Base-by-base conservation (phyloP, 2,888 invertebrate genomes). In the Drosophila mettleri region DNA sequence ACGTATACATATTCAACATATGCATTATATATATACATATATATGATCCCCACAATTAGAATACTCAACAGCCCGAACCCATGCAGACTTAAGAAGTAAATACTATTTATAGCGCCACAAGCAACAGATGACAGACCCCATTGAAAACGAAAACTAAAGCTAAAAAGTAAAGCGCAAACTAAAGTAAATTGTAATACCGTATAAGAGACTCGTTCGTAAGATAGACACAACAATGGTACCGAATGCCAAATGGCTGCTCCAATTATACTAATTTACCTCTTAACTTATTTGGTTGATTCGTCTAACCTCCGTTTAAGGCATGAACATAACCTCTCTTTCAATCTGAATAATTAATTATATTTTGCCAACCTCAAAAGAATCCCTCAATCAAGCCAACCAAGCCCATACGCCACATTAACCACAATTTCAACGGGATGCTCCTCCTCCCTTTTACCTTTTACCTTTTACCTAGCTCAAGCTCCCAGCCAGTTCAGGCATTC, bases 1-100 rank as follows among this genome's bases (percentile, higher is more conserved):
- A 75, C 64, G 64, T 70, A 67, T 73, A 74, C 74, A 69, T 83
- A 85, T 53, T 71, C 59, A 52, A 64, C 61, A 80, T 80, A 84
- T 61, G 63, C 59, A 78, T 74, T 49, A 48, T 61, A 78, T 53
- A 54, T 68, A 71, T 41, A 79, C 38, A 77, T 43, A 78, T 60
- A 66, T 67, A 73, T 63, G 57, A 55, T 18, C 62, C 72, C 45
- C 45, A 49, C 27, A 58, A 31, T 34, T 55, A 60, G 39, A 38
- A 10, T 49, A 70, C 46, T 53, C 57, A 49, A 70, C 57, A 74
- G 53, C 58, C 61, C 74, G 45, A 72, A 54, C 46, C 68, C 46
- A 57, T 55, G 36, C 57, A 74, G 33, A 60, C 31, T 45, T 18
- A 62, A 49, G 46, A 36, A 33, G 27, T 36, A 33, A 33, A 41